Evolutionary conservation across 2,113 vertebrate genomes (phyloP).

Genomic region (Barbus barbus): DNA sequence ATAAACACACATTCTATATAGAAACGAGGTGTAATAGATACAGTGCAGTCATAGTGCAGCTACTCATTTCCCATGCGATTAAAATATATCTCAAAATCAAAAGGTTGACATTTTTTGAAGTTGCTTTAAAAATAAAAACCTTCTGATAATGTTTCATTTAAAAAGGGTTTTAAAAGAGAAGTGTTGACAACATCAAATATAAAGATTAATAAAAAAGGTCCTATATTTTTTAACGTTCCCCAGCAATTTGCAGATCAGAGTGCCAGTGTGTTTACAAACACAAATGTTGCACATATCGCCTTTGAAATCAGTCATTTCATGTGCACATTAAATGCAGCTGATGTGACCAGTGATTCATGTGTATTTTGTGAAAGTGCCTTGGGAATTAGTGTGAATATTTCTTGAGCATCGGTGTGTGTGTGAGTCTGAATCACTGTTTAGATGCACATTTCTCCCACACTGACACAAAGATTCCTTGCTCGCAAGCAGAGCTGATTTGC

Average conservation of each 20-base stretch:
- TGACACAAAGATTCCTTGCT: constrained; percentile 20
- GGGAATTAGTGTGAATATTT: background rate
- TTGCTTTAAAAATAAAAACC: constrained; percentile 7
- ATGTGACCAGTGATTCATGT: constrained; percentile 11
- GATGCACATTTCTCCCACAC: constrained; percentile 1
- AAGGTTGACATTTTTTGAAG: background rate
- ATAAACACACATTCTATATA: background rate
- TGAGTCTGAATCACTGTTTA: constrained; percentile 12
- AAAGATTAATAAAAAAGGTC: background rate
- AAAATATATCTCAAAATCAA: constrained; percentile 1
- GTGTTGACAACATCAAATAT: constrained; percentile 11
- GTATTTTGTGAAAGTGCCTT: background rate
- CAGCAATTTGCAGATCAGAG: background rate
- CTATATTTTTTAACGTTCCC: background rate
- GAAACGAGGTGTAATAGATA: background rate
- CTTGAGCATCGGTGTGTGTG: background rate
- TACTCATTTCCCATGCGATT: background rate
- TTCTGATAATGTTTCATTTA: background rate
- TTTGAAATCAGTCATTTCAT: background rate
- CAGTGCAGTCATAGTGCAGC: background rate
- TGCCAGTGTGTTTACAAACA: background rate
- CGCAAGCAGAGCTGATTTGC: constrained; percentile 19
- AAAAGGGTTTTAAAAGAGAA: background rate
- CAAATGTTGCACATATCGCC: background rate
- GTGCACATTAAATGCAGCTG: background rate